These are phyloP conservation scores for Eurosta solidaginis DNA, from an alignment of 1,140 invertebrate genomes.

Conservation along the genomic window DNA sequence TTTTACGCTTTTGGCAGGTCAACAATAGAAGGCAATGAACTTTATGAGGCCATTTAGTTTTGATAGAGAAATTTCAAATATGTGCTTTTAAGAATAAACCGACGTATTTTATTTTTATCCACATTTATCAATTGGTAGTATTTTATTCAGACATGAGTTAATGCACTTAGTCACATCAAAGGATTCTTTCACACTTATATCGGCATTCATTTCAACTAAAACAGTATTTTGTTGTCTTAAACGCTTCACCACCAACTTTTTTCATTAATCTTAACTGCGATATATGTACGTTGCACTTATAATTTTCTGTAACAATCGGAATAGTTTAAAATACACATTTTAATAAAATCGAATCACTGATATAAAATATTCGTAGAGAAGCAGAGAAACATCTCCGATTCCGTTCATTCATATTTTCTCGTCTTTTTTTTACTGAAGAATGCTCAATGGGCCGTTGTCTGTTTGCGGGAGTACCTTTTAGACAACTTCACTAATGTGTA, in stretches of 20 bases:
- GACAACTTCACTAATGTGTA: not conserved
- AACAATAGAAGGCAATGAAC: slow-evolving; percentile 24
- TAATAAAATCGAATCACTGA: not conserved
- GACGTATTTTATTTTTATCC: too few relatives aligned
- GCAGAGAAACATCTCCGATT: not conserved
- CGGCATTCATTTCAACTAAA: too few relatives aligned
- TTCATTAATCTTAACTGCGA: not conserved
- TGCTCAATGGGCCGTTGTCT: not conserved
- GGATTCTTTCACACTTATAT: too few relatives aligned
- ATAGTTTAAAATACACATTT: not conserved
- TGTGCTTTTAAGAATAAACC: too few relatives aligned
- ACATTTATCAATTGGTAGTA: too few relatives aligned
- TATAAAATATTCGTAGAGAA: not conserved
- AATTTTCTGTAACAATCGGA: not conserved
- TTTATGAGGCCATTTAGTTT: not conserved
- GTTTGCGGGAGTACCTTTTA: not conserved
- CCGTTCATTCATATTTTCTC: not conserved
- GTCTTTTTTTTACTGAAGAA: slow-evolving; percentile 21
- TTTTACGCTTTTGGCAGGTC: not conserved
- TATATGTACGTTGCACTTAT: not conserved
- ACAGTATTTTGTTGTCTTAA: too few relatives aligned
- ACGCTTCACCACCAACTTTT: too few relatives aligned
- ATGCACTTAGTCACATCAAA: too few relatives aligned
- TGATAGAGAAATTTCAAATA: not conserved
- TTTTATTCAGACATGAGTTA: too few relatives aligned